Conservation (phyloP, 2,113 vertebrate genomes). For the Corythaeola cristata region DNA sequence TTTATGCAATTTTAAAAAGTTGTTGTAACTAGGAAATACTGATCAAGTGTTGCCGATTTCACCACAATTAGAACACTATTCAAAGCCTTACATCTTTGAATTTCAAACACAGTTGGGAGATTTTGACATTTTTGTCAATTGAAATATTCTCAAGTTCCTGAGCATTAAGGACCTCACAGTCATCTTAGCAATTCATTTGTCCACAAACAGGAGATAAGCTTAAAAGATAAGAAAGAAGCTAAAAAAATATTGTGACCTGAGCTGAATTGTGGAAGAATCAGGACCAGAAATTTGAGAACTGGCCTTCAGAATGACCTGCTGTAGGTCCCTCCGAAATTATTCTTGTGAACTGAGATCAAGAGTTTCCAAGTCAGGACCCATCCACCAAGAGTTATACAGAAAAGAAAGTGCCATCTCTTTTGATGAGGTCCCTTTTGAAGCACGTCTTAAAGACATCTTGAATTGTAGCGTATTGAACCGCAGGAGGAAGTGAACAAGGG, state of each 20-base stretch:
- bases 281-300: constrained; percentile 1
- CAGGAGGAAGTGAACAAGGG: background rate
- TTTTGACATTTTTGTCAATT: background rate
- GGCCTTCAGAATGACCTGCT: background rate
- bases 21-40: background rate
- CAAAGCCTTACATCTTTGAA: background rate
- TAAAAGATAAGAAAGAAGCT: background rate
- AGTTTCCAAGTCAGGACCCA: background rate
- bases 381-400: background rate
- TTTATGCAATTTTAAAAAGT: background rate
- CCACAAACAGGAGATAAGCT: background rate
- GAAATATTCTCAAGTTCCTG: background rate
- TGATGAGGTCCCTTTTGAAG: background rate
- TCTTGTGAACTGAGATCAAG: constrained; percentile 22
- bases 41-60: background rate
- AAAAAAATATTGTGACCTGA: background rate
- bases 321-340: background rate
- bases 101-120: background rate
- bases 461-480: background rate
- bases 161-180: background rate
- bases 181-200: background rate
- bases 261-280: background rate
- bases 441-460: background rate
- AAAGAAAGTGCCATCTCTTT: background rate
- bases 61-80: background rate